These are phyloP conservation scores for Pterocles gutturalis DNA, from an alignment of 2,113 vertebrate species.

Conservation along the genomic window DNA sequence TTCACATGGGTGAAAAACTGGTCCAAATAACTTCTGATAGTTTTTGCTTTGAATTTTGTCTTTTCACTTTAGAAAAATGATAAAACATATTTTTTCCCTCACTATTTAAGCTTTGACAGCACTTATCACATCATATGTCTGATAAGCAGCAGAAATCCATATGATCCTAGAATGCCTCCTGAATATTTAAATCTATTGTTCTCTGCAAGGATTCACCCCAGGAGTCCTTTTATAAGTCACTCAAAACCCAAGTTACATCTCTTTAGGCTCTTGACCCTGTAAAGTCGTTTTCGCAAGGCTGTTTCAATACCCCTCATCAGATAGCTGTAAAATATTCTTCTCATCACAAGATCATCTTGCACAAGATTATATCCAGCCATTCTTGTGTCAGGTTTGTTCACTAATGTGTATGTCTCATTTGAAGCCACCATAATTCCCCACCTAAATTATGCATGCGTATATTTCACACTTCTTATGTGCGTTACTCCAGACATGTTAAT, in stretches of 20 bases:
- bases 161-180: neutral
- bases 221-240: neutral
- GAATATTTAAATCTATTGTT: neutral
- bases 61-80: neutral
- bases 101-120: neutral
- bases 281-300: neutral
- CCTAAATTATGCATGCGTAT: rapidly evolving
- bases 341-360: neutral
- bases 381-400: neutral
- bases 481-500: neutral
- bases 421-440: neutral
- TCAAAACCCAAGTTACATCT: neutral
- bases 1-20: neutral
- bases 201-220: neutral
- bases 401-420: neutral
- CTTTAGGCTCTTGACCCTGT: neutral
- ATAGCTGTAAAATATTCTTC: neutral
- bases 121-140: neutral
- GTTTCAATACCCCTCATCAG: neutral
- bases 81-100: neutral
- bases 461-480: neutral
- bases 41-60: neutral
- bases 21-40: neutral
- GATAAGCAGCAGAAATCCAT: neutral
- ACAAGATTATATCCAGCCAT: neutral